Conservation (phyloP, 2,888 invertebrate genomes). For the Tribolium freemani region DNA sequence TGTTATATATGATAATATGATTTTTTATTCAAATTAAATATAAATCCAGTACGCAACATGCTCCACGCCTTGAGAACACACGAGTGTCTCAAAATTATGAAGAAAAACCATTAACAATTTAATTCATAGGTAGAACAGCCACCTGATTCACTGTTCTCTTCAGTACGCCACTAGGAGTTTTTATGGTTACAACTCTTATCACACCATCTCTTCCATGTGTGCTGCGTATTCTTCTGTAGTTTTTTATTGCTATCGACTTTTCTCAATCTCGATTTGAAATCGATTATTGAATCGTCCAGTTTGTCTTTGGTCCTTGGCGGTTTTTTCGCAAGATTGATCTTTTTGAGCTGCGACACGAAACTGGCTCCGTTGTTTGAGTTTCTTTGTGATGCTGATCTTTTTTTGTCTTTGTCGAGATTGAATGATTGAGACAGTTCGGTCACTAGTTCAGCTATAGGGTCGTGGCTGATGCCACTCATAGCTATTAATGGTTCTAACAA, state of each 20-base stretch:
- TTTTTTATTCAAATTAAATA: too few relatives aligned
- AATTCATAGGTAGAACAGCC: too few relatives aligned
- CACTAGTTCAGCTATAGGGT: conserved; percentile 85
- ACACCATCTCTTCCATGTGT: too few relatives aligned
- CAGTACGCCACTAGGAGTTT: too few relatives aligned
- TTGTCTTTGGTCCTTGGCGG: conserved; percentile 69
- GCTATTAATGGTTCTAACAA: conserved; percentile 62
- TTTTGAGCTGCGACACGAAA: conserved; percentile 80
- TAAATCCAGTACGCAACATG: too few relatives aligned
- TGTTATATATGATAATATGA: too few relatives aligned
- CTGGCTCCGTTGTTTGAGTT: conserved; percentile 44
- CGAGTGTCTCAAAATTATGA: too few relatives aligned
- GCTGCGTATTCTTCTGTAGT: too few relatives aligned
- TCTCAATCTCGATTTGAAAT: conserved; percentile 86
- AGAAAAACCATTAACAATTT: too few relatives aligned
- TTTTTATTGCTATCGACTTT: conserved; percentile 77
- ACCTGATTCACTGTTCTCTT: too few relatives aligned
- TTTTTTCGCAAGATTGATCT: conserved; percentile 78
- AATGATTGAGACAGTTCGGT: conserved; percentile 89
- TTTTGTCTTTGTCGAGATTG: conserved; percentile 74
- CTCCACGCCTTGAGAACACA: too few relatives aligned
- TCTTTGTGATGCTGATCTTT: conserved; percentile 34
- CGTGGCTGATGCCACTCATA: conserved; percentile 72
- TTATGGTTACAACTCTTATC: too few relatives aligned
- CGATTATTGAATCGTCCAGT: conserved; percentile 78